phyloP scores from a whole-genome alignment of 2,888 invertebrate species.

The Caradrina clavipalpis region DNA sequence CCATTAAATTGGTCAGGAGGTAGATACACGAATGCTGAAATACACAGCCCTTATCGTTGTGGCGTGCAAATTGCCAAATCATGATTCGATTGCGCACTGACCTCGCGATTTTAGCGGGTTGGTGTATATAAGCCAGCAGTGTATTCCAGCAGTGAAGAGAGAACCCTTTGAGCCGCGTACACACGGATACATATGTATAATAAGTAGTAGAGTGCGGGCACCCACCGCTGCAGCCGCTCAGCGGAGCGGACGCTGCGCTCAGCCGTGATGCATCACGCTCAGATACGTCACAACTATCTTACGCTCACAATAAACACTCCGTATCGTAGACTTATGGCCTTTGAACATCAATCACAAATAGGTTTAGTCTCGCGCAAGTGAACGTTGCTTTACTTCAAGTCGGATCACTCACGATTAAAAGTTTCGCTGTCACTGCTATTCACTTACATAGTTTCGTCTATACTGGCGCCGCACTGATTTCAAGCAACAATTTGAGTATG shows the following conservation, averaged over 20 bases:
- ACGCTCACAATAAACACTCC: conserved; percentile 43
- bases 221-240: conserved; percentile 34
- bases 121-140: conserved; percentile 36
- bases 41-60: conserved; percentile 30
- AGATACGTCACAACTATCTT: conserved; percentile 38
- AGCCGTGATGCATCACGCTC: conserved; percentile 44
- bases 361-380: conserved; percentile 1
- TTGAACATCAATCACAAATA: conserved; percentile 22
- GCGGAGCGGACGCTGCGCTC: conserved; percentile 42
- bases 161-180: conserved; percentile 35
- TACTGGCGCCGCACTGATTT: conserved; percentile 11
- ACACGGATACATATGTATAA: conserved; percentile 35
- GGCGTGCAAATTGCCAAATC: conserved; percentile 10
- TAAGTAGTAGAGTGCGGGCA: conserved; percentile 21
- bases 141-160: conserved; percentile 45
- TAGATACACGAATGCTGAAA: conserved; percentile 62
- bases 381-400: background rate
- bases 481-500: background rate
- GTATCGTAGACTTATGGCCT: conserved; percentile 18
- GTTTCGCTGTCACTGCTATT: conserved; percentile 13
- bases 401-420: conserved; percentile 12
- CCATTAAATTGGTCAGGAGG: conserved; percentile 73
- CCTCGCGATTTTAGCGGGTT: conserved; percentile 6
- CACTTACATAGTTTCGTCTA: conserved; percentile 12
- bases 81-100: conserved; percentile 27